Base-by-base conservation (phyloP, 2,888 invertebrate genomes). In the Hirtodrosophila histrioides region DNA sequence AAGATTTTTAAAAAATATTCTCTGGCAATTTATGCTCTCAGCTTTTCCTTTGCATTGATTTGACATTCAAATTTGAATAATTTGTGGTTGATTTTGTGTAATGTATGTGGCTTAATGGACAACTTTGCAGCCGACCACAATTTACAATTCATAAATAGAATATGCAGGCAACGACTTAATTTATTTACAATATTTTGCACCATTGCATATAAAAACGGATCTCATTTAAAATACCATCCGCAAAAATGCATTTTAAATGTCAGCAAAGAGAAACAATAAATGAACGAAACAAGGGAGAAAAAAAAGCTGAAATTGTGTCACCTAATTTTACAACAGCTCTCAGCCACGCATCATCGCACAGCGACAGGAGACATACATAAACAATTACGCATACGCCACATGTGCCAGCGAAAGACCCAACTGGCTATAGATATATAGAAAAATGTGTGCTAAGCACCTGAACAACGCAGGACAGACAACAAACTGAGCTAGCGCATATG, bases 271-370 rank as follows among this genome's bases (percentile, higher is more conserved):
- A 43, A 37, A 35, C 31, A 29, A 46, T 7, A 50, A 43, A 29
- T 9, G n/a, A 48, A 53, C 23, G 8, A 46, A 46, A 49, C 31
- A 53, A 46, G 64, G 48, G 51, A 11, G 43, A 49, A 58, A 31
- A 43, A 54, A 60, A 73, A 75, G 62, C 60, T 51, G 49, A 86
- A 88, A 86, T 79, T 83, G 88, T 84, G 84, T 84, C 84, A 84
- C 88, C 80, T 77, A 86, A 86, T 83, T 88, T 73, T 69, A 49
- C 69, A 76, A 61, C 50, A 72, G 76, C 86, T 65, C 75, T 70
- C 65, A 49, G 61, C 55, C 35, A 70, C 58, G 65, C 80, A 76
- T 83, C 73, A 81, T 81, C 61, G 69, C 83, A 53, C 56, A 61
- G 11, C 33, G 23, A 35, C 27, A 45, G 23, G 40, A 33, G 27